Evolutionary conservation across 2,113 vertebrate genomes (phyloP).

Genomic region (Turnix velox): DNA sequence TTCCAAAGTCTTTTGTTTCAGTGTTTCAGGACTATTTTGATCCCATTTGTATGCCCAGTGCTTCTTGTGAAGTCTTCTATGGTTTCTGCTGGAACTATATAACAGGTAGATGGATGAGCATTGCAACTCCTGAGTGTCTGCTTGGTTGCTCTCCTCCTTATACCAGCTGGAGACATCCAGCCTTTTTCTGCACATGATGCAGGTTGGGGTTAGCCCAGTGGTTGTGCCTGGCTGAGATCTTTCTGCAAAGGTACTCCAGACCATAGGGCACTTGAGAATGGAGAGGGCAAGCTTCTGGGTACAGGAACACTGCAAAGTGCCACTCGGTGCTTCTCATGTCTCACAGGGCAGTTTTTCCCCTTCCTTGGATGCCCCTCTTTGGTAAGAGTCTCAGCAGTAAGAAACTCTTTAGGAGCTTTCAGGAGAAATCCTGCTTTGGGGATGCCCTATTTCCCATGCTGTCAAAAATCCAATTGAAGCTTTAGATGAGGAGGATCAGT

Average conservation of each 20-base stretch:
- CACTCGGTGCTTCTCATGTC: not conserved
- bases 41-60: not conserved
- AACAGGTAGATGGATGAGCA: not conserved
- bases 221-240: not conserved
- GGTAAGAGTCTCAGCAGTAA: not conserved
- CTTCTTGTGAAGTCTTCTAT: not conserved
- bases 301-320: not conserved
- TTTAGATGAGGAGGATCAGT: not conserved
- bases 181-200: not conserved
- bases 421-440: not conserved
- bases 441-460: not conserved
- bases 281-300: not conserved
- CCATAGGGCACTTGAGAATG: not conserved
- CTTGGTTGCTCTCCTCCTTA: not conserved
- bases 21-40: not conserved
- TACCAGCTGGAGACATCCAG: not conserved
- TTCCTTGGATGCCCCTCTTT: not conserved
- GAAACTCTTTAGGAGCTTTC: not conserved
- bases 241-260: not conserved
- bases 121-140: not conserved
- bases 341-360: not conserved
- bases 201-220: not conserved
- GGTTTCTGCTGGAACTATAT: not conserved
- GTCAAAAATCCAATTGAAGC: not conserved
- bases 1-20: constrained; percentile 3